These are phyloP conservation scores for Hipparchia semele DNA, from an alignment of 2,888 invertebrate genomes.

Conservation along the genomic window DNA sequence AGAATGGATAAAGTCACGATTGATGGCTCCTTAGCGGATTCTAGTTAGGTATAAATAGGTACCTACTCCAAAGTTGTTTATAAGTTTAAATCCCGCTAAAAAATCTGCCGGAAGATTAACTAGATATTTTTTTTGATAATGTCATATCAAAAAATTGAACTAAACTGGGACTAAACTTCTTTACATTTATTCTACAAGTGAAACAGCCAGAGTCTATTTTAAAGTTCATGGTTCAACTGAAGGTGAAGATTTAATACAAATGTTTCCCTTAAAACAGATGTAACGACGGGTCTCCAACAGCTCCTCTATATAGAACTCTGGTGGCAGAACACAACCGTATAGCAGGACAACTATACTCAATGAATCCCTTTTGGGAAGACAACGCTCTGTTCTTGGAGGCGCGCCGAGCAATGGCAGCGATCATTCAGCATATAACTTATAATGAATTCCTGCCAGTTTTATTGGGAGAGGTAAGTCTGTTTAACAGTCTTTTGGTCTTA, in stretches of 20 bases:
- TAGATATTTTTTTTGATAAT: no score
- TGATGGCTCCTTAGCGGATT: not conserved
- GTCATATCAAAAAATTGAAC: no score
- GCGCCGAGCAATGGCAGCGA: slow-evolving; percentile 88
- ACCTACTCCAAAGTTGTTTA: not conserved
- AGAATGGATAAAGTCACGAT: slow-evolving; percentile 17
- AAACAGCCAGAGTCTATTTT: no score
- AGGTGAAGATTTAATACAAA: not conserved
- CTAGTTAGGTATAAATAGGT: not conserved
- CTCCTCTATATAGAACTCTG: slow-evolving; percentile 88
- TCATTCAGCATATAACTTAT: slow-evolving; percentile 92
- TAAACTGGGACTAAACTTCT: no score
- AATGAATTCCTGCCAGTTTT: slow-evolving; percentile 92
- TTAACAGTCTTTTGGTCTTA: not conserved
- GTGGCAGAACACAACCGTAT: slow-evolving; percentile 92
- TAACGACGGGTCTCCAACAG: slow-evolving; percentile 85
- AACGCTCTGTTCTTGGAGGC: slow-evolving; percentile 89
- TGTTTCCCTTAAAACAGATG: slow-evolving; percentile 66
- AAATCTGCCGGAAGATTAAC: no score
- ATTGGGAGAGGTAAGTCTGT: slow-evolving; percentile 85
- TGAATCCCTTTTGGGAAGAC: slow-evolving; percentile 92
- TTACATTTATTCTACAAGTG: no score
- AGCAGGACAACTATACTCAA: slow-evolving; percentile 85
- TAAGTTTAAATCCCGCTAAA: not conserved
- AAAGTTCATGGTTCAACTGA: not conserved